phyloP scores from a whole-genome alignment of 2,888 invertebrate species.

The Geophilus truncorum region DNA sequence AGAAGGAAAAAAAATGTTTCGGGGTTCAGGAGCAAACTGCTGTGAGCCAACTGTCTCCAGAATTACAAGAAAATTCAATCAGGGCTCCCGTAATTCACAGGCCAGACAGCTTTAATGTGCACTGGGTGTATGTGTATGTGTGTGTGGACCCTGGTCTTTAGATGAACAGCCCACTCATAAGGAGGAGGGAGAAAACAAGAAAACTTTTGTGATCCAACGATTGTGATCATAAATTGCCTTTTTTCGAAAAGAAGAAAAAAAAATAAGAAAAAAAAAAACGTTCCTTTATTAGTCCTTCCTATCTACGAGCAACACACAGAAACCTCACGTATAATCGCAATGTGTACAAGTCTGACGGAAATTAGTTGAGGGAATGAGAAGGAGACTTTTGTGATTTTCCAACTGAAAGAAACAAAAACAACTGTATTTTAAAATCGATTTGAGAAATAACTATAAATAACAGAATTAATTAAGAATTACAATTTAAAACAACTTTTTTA shows the following conservation, averaged over 20 bases:
- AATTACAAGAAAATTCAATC: constrained; percentile 35
- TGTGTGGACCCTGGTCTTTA: constrained; percentile 14
- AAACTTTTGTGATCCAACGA: constrained; percentile 15
- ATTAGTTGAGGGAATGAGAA: constrained; percentile 24
- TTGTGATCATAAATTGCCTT: constrained; percentile 30
- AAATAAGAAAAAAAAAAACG: not conserved
- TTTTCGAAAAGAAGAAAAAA: not conserved
- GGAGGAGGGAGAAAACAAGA: constrained; percentile 30
- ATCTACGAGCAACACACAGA: not conserved
- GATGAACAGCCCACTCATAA: constrained; percentile 7
- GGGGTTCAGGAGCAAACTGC: not conserved
- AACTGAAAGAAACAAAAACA: not conserved
- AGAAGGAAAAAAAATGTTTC: not conserved
- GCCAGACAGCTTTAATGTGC: constrained; percentile 28
- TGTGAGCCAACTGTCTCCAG: constrained; percentile 33
- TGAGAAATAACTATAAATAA: not conserved
- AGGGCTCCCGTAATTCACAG: constrained; percentile 30
- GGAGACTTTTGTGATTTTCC: not conserved
- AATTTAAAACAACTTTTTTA: too few relatives aligned
- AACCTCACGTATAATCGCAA: constrained; percentile 33
- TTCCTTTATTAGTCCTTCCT: not conserved
- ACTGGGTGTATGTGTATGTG: not conserved
- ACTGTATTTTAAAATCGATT: not conserved
- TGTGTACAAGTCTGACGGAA: constrained; percentile 32
- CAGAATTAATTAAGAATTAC: not conserved